Percentiles rank a stretch among this genome's conserved stretches.
These are phyloP conservation scores for Emberiza fucata DNA, from an alignment of 2,113 vertebrate species.

Conservation along the genomic window DNA sequence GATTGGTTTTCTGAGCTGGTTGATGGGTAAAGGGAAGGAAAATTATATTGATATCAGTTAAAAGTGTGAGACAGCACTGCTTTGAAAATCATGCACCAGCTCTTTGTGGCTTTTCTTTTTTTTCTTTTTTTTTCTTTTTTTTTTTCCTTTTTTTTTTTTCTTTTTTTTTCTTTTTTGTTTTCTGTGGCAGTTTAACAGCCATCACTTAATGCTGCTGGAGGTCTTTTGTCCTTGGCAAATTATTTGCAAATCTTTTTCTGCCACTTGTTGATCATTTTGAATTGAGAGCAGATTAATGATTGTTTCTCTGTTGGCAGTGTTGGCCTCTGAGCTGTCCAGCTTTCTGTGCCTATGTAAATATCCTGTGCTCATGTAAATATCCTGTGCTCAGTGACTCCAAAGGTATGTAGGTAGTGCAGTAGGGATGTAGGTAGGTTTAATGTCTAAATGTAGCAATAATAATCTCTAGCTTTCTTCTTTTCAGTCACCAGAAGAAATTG, in stretches of 20 bases:
- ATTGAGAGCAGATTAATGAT: not conserved
- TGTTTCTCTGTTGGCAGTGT: not conserved
- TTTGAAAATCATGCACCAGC: not conserved
- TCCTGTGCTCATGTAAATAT: not conserved
- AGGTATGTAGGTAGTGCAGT: not conserved
- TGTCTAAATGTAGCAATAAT: not conserved
- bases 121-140: no score
- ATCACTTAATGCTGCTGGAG: not conserved
- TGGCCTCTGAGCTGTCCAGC: not conserved
- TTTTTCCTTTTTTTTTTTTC: not conserved
- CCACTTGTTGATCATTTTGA: not conserved
- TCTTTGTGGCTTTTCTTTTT: not conserved
- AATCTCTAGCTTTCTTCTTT: not conserved
- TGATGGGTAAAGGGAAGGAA: not conserved
- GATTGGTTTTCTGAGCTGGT: not conserved
- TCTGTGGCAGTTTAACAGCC: not conserved
- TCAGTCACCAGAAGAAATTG: not conserved
- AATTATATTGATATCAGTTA: not conserved
- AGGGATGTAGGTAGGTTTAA: not conserved
- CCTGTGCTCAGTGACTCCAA: not conserved
- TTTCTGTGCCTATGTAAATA: not conserved
- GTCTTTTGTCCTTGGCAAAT: not conserved
- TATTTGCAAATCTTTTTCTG: not conserved
- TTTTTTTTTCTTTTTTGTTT: no score
- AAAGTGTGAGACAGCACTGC: not conserved